A percentile compares a stretch with the other conserved stretches of the same genome.
Evolutionary conservation across 2,797 vertebrate species (phyloP).

Genomic region (Sparidentex hasta): DNA sequence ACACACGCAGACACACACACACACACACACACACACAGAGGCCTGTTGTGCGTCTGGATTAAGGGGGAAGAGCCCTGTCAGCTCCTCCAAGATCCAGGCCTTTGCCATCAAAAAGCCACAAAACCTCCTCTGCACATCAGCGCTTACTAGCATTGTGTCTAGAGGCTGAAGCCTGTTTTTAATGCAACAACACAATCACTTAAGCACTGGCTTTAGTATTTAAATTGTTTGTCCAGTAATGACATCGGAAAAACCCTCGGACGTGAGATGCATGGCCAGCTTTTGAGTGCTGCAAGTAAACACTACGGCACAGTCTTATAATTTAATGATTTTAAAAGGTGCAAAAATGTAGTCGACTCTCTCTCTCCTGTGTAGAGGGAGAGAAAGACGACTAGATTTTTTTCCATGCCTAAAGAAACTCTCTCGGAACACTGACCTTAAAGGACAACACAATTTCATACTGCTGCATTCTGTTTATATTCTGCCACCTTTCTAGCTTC

Average conservation of each 20-base stretch:
- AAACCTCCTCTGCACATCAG: slow-evolving; percentile 49
- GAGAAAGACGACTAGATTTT: no score
- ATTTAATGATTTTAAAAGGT: not conserved
- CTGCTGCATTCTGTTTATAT: no score
- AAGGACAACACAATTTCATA: no score
- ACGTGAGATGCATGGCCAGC: not conserved
- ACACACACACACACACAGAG: not conserved
- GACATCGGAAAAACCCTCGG: slow-evolving; percentile 5
- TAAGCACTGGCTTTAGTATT: slow-evolving; percentile 44
- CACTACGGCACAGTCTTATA: not conserved
- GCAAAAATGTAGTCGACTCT: no score
- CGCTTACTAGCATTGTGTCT: slow-evolving; percentile 27
- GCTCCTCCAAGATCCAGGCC: slow-evolving; percentile 57
- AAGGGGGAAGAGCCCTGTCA: slow-evolving; percentile 63
- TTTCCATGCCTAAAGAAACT: no score
- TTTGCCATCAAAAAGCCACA: slow-evolving; percentile 65
- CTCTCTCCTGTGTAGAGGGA: no score
- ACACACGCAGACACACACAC: slow-evolving; percentile 19
- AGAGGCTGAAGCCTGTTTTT: slow-evolving; percentile 9
- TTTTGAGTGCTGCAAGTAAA: not conserved
- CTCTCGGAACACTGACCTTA: no score
- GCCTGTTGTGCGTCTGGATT: slow-evolving; percentile 56
- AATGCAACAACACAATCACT: slow-evolving; percentile 31
- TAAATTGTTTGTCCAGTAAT: slow-evolving; percentile 30
- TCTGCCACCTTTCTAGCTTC: no score